Evolutionary conservation across 2,797 vertebrate species (phyloP), one percentile per base, ranked within the genome.

Genomic region (Paramormyrops hopkinsi): DNA sequence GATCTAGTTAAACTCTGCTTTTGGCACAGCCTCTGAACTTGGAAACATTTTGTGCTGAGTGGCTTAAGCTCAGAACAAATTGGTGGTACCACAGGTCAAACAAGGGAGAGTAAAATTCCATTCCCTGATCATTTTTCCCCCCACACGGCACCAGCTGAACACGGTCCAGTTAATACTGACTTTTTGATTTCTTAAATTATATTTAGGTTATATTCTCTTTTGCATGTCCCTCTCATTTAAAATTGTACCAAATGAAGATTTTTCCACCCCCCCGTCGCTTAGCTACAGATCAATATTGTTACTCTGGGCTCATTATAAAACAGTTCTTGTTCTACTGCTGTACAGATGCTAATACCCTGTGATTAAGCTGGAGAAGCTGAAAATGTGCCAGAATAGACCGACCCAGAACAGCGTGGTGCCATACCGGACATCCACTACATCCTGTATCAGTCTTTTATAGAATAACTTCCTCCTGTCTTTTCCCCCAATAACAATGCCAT

Each of bases 31-130:
- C 73, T 79, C 37, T 44, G 73, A 79, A 79, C 73, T 79, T 44
- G 17, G 37, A 79, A 79, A 79, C 73, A n/a, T 79, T 76, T 44
- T 79, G 73, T 79, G 73, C 73, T 79, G 73, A 79, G 73, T 44
- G 37, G 73, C 73, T 79, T 41, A 79, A 44, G 73, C 73, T n/a
- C 37, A 9, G 17, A 79, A 79, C 73, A 79, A 79, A 79, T 79
- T 79, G 73, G 73, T 79, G 73, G 73, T 44, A 79, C 73, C 37
- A 46, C 17, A 44, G 73, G 37, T 79, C 73, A 79, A 79, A 44
- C 41, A 79, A 79, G 17, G 73, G 37, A 79, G 73, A 79, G 73
- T 44, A 44, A 79, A 44, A 79, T 79, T 79, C 73, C 73, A 79
- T 44, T 44, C 73, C 14, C 73, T 9, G 37, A 19, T n/a, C 73